Evolutionary conservation across 2,797 vertebrate genomes (phyloP).

Genomic region (Mycteria americana): DNA sequence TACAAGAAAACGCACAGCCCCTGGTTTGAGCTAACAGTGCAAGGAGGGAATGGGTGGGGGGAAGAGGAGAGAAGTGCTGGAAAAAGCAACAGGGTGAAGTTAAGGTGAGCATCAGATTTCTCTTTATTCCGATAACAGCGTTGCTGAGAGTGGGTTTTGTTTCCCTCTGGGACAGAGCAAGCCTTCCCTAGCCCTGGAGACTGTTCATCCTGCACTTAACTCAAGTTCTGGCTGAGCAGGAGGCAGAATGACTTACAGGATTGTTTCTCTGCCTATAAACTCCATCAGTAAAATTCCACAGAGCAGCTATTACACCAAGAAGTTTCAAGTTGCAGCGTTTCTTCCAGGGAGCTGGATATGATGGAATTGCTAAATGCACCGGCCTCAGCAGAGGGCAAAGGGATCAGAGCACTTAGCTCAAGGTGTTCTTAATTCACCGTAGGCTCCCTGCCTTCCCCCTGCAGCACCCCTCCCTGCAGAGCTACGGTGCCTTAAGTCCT

Average conservation of each 20-base stretch:
- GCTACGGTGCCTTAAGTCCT: not conserved
- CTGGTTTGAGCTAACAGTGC: not conserved
- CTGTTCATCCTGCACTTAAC: conserved; percentile 50
- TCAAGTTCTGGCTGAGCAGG: conserved; percentile 42
- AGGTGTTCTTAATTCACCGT: not conserved
- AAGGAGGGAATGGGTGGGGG: not conserved
- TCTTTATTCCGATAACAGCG: not conserved
- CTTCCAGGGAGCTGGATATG: conserved; percentile 24
- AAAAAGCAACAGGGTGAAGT: conserved; percentile 27
- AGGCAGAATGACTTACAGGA: conserved; percentile 44
- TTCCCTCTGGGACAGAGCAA: not conserved
- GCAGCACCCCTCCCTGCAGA: not conserved
- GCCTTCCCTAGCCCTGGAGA: conserved; percentile 18
- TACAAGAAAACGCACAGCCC: not conserved
- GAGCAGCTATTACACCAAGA: conserved; percentile 26
- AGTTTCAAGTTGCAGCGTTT: conserved; percentile 28
- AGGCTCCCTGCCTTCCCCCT: not conserved
- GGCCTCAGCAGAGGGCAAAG: conserved; percentile 19
- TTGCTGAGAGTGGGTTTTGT: conserved; percentile 11
- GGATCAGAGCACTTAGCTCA: conserved; percentile 15
- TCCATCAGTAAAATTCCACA: conserved; percentile 52
- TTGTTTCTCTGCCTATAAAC: conserved; percentile 45
- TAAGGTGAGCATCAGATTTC: conserved; percentile 7
- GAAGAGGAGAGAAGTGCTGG: not conserved
- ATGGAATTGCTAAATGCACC: conserved; percentile 20